Evolutionary conservation across 2,113 vertebrate species (phyloP), one percentile per base, ranked within the genome.

Genomic region (Eurystomus gularis): DNA sequence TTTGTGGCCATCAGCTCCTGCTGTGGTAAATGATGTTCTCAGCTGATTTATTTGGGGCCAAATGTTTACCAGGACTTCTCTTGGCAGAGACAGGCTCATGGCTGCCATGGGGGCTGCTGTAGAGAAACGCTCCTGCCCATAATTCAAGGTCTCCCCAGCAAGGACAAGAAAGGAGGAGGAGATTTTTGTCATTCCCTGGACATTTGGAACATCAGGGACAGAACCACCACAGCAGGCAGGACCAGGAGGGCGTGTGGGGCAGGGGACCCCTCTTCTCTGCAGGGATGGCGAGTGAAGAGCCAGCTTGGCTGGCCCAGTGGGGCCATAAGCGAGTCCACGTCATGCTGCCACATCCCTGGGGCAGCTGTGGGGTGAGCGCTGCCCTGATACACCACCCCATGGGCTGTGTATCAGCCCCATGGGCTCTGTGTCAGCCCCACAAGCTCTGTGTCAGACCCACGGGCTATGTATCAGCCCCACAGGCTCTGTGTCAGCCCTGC

Each of bases 1-100:
- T n/a, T 68, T 3, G 5, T 21, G 48, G 66, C 78, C 3, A 0
- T 35, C 4, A 2, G 31, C 64, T 65, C 3, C 1, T 0, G 5
- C 42, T 82, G 72, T 4, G 0, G 68, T 19, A 48, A 62, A 29
- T 0, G 17, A 25, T 52, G 52, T 42, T 93, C 60, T 49, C 0
- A 3, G 68, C 37, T 66, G 4, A 1, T 9, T 66, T 42, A 4
- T 8, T 57, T 6, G 28, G 42, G 54, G 13, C 29, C 42, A 64
- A 44, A 35, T 3, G 7, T 44, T 81, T 37, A 25, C 31, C 64
- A 37, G 73, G 65, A 20, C 17, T 48, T 64, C 42, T 69, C 70
- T 29, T 1, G 2, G 73, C 62, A 66, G n/a, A 60, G 48, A 26
- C 6, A 3, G 33, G 62, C 52, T 75, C 6, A 2, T 5, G 2